These are phyloP conservation scores for Halcyon chelicuti DNA, from an alignment of 2,797 vertebrate species.

Conservation along the genomic window DNA sequence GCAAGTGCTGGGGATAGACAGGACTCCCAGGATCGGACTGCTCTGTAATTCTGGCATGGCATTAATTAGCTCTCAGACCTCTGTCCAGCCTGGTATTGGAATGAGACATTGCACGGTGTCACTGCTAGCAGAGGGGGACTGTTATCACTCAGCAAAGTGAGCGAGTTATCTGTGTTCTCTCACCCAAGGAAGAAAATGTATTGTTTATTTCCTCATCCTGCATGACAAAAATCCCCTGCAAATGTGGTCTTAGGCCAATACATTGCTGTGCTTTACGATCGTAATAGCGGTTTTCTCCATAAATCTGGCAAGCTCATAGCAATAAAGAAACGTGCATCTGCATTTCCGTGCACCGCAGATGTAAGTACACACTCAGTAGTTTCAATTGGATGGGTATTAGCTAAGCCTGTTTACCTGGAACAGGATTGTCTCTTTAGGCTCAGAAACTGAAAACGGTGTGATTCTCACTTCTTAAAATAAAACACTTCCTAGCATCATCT, in stretches of 20 bases:
- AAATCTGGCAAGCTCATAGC: neutral
- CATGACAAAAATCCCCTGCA: neutral
- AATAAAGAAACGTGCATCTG: neutral
- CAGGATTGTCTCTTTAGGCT: neutral
- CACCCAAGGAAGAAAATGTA: neutral
- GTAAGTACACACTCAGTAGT: neutral
- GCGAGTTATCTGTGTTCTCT: neutral
- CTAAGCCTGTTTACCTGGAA: neutral
- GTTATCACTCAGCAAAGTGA: neutral
- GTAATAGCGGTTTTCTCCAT: neutral
- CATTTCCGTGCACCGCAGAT: neutral
- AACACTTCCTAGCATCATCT: neutral
- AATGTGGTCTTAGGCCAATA: neutral
- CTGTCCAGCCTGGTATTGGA: neutral
- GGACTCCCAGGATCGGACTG: neutral
- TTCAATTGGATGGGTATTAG: neutral
- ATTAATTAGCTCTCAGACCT: neutral
- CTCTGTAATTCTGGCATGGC: neutral
- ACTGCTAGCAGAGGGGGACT: neutral
- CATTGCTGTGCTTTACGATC: fast-evolving
- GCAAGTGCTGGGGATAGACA: neutral
- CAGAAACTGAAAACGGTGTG: neutral
- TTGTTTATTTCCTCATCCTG: neutral
- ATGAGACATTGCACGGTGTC: neutral
- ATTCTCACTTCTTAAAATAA: neutral